These are phyloP conservation scores for Etheostoma cragini DNA, from an alignment of 2,113 vertebrate species.

Conservation along the genomic window DNA sequence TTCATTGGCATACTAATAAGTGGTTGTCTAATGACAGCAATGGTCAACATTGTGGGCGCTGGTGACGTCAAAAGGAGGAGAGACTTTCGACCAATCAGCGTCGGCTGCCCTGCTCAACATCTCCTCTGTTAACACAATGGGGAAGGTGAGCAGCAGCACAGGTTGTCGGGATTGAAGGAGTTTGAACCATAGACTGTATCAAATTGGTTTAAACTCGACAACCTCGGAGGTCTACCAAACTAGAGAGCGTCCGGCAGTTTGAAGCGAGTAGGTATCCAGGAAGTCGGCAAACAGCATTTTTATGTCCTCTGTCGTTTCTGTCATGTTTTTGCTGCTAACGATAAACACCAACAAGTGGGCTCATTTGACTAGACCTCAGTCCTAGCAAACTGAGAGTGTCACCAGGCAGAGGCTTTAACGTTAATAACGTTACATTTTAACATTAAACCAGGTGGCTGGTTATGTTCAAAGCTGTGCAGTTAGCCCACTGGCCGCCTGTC, in stretches of 20 bases:
- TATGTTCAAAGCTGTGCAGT: not conserved
- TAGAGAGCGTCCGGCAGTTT: not conserved
- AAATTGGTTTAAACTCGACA: too few relatives aligned
- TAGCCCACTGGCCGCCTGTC: not conserved
- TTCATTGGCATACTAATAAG: not conserved
- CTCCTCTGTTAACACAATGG: slow-evolving; percentile 40
- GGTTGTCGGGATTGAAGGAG: not conserved
- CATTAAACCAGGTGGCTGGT: not conserved
- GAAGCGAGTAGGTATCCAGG: slow-evolving; percentile 5
- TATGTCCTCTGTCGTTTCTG: not conserved
- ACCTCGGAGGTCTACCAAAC: not conserved
- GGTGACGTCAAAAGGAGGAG: slow-evolving; percentile 74
- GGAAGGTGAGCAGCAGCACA: slow-evolving; percentile 44
- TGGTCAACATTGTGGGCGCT: not conserved
- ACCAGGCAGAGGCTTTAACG: not conserved
- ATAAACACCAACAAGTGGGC: slow-evolving; percentile 49
- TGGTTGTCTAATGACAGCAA: not conserved
- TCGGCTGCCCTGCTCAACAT: slow-evolving; percentile 23
- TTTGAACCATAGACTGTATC: too few relatives aligned
- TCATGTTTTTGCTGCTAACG: slow-evolving; percentile 28
- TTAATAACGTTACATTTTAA: rapidly evolving
- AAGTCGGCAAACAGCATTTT: not conserved
- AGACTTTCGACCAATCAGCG: slow-evolving; percentile 72
- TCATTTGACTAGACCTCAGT: slow-evolving; percentile 12
- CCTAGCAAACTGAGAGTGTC: not conserved